phyloP scores from a whole-genome alignment of 2,888 invertebrate species.

The Homarus gammarus region DNA sequence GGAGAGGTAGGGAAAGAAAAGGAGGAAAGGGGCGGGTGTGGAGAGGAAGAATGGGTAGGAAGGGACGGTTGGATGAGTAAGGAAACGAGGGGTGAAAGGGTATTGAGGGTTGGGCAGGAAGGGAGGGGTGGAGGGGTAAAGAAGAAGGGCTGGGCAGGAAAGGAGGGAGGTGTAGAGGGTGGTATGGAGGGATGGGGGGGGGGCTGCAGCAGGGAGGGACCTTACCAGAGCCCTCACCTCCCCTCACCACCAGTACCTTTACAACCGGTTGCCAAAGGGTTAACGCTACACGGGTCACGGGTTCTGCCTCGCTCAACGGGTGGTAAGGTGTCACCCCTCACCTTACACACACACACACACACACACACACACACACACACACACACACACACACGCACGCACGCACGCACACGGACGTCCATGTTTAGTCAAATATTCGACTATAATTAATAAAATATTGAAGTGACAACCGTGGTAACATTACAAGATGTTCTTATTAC shows the following conservation, averaged over 20 bases:
- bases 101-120: not conserved
- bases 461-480: too few relatives aligned
- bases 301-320: too few relatives aligned
- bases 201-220: not conserved
- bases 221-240: too few relatives aligned
- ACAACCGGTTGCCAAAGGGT: too few relatives aligned
- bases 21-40: not conserved
- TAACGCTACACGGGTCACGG: too few relatives aligned
- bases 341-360: not conserved
- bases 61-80: not conserved
- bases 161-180: not conserved
- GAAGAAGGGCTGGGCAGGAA: not conserved
- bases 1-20: constrained; percentile 1
- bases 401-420: constrained; percentile 13
- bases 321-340: too few relatives aligned
- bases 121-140: constrained; percentile 3
- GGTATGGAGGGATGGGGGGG: not conserved
- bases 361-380: constrained; percentile 22
- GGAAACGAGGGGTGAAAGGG: not conserved
- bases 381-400: constrained; percentile 25
- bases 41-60: not conserved
- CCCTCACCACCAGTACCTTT: too few relatives aligned
- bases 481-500: too few relatives aligned
- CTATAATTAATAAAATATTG: too few relatives aligned
- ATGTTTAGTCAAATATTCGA: too few relatives aligned